Conservation (phyloP, 2,888 invertebrate genomes). For the Anthophora plumipes region DNA sequence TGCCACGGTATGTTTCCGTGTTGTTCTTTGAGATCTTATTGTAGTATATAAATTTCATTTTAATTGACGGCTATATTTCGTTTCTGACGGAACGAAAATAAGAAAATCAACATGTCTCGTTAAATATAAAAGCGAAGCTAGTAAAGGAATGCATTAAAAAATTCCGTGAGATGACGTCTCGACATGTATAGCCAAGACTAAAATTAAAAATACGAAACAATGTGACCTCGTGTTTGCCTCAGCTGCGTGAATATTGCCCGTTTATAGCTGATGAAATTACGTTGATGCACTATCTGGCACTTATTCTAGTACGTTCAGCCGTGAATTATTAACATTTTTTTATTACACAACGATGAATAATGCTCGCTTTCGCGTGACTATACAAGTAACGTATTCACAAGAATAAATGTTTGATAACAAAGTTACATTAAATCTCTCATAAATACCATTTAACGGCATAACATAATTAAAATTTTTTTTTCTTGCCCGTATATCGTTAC, state of each 20-base stretch:
- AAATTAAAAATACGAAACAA: conserved; percentile 23
- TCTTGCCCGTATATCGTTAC: neutral
- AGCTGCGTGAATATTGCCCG: conserved; percentile 18
- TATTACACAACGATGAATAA: conserved; percentile 16
- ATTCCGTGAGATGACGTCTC: neutral
- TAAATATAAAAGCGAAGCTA: neutral
- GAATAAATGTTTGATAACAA: neutral
- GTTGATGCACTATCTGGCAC: conserved; percentile 9
- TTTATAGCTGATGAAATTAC: conserved; percentile 28
- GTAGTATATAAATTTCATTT: neutral
- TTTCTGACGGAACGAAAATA: neutral
- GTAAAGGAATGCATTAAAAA: neutral
- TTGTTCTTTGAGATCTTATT: neutral
- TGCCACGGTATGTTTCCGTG: neutral
- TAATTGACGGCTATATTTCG: neutral
- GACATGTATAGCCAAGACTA: neutral
- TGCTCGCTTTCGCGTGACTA: conserved; percentile 21
- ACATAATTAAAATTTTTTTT: neutral
- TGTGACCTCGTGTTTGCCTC: neutral
- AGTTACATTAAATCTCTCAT: neutral
- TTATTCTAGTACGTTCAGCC: neutral
- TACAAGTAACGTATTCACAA: neutral
- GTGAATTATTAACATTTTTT: conserved; percentile 1
- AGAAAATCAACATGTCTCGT: neutral
- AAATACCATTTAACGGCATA: neutral